Evolutionary conservation across 1,140 invertebrate species (phyloP).

Genomic region (Penaeus vannamei): DNA sequence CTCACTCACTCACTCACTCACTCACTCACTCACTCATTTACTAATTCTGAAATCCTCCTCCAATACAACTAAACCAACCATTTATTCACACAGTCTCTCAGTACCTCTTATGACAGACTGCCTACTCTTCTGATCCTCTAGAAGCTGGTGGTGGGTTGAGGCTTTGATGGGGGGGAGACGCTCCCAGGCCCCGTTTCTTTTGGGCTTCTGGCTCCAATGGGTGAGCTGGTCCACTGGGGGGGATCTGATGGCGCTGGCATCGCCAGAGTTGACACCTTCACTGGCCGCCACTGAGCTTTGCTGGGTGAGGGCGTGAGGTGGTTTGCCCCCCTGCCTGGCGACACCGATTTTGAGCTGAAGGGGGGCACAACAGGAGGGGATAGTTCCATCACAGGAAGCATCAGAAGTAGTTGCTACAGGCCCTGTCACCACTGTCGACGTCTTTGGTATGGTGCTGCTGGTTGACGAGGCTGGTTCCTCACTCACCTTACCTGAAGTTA

Average conservation of each 20-base stretch:
- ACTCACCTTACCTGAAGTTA: slow-evolving; percentile 20
- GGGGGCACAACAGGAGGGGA: slow-evolving; percentile 57
- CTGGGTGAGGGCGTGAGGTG: slow-evolving; percentile 2
- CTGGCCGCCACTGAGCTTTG: slow-evolving; percentile 45
- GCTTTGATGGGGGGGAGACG: slow-evolving; percentile 34
- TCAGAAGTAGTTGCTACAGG: background rate
- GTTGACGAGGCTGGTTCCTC: slow-evolving; percentile 23
- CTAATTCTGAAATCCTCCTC: background rate
- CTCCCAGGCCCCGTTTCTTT: background rate
- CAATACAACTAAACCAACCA: background rate
- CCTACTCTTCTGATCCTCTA: slow-evolving; percentile 44
- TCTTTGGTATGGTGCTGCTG: slow-evolving; percentile 39
- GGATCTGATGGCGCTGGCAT: slow-evolving; percentile 26
- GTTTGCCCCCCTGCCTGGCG: slow-evolving; percentile 60
- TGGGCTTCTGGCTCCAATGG: slow-evolving; percentile 9
- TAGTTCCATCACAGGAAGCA: slow-evolving; percentile 33
- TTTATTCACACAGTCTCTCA: background rate
- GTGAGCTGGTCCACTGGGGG: slow-evolving; percentile 34
- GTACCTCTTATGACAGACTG: slow-evolving; percentile 54
- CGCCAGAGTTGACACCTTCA: slow-evolving; percentile 63
- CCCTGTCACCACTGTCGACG: background rate
- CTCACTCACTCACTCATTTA: background rate
- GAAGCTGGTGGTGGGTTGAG: slow-evolving; percentile 35
- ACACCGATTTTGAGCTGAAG: slow-evolving; percentile 58
- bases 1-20: background rate